phyloP scores from a whole-genome alignment of 2,113 vertebrate species.

The Phoenicopterus ruber region DNA sequence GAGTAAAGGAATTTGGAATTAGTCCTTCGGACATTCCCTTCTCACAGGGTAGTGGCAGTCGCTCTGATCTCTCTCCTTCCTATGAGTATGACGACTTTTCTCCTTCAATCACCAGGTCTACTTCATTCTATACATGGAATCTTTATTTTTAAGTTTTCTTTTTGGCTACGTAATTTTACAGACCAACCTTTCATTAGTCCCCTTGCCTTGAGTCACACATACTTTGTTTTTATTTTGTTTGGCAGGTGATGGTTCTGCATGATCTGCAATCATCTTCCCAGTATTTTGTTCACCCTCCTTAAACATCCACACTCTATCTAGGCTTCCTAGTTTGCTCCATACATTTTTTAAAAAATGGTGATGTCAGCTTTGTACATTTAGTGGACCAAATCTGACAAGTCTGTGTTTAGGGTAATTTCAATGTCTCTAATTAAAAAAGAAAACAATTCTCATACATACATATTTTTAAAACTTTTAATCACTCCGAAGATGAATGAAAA shows the following conservation, averaged over 20 bases:
- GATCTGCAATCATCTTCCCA: conserved; percentile 68
- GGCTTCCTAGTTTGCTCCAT: conserved; percentile 57
- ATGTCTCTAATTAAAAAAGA: background rate
- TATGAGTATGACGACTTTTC: conserved; percentile 91
- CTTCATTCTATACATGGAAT: conserved; percentile 72
- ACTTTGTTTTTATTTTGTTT: conserved; percentile 71
- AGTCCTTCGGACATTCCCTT: conserved; percentile 98
- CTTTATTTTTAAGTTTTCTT: conserved; percentile 61
- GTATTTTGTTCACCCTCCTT: conserved; percentile 66
- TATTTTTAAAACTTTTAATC: background rate
- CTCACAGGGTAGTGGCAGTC: conserved; percentile 89
- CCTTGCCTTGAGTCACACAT: conserved; percentile 49
- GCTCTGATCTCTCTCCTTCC: conserved; percentile 93
- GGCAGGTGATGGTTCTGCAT: conserved; percentile 75
- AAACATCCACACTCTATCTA: conserved; percentile 44
- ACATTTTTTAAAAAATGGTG: conserved; percentile 34
- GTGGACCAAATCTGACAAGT: background rate
- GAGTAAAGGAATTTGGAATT: conserved; percentile 99
- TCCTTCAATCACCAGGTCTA: conserved; percentile 84
- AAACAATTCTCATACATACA: background rate
- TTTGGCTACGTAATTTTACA: conserved; percentile 36
- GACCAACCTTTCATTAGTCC: conserved; percentile 59
- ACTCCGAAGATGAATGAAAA: background rate
- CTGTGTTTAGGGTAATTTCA: background rate
- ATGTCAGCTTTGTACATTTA: conserved; percentile 70